Base-by-base conservation (phyloP, 2,113 vertebrate species). In the Gyps fulvus region DNA sequence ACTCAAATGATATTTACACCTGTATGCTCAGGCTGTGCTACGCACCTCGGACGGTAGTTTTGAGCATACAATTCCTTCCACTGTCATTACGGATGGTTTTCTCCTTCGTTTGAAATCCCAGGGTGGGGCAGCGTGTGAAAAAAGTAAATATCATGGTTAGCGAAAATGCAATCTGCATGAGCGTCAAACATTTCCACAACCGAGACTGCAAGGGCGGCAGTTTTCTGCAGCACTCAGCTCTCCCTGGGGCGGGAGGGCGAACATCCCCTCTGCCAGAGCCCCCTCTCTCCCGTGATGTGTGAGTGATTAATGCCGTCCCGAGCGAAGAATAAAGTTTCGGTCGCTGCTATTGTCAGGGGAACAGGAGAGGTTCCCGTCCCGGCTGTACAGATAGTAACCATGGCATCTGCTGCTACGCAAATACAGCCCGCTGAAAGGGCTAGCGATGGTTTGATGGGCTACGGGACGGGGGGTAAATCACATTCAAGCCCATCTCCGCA, bases 281-380 rank as follows among this genome's bases (percentile, higher is more conserved):
- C 79, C 32, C 23, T 42, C 55, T 74, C 73, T 45, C 23, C 4
- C 4, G 50, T 36, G 84, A 63, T 83, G 92, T 47, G 57, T 9
- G 73, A 91, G 90, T 76, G 81, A 92, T 92, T 91, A 85, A 89
- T 70, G 82, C 62, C 11, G 27, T 62, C 86, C 90, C 1, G 13
- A 63, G 86, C 0, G 11, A 38, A 88, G 89, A 96, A 61, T 85
- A 82, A 87, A 88, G 91, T 95, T 97, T 96, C 94, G 94, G 80
- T 47, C 4, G 17, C 73, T 74, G 85, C 87, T 79, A 91, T 95
- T 96, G 96, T 94, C 92, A 50, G 94, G 83, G 86, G 89, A 95
- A 82, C 50, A 29, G 71, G 71, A 92, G 86, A 26, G 3, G 88
- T 52, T 92, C 92, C 84, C 10, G 10, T 50, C 84, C 90, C 1